Conservation (phyloP, 2,888 invertebrate genomes). For the Euzophera pinguis region DNA sequence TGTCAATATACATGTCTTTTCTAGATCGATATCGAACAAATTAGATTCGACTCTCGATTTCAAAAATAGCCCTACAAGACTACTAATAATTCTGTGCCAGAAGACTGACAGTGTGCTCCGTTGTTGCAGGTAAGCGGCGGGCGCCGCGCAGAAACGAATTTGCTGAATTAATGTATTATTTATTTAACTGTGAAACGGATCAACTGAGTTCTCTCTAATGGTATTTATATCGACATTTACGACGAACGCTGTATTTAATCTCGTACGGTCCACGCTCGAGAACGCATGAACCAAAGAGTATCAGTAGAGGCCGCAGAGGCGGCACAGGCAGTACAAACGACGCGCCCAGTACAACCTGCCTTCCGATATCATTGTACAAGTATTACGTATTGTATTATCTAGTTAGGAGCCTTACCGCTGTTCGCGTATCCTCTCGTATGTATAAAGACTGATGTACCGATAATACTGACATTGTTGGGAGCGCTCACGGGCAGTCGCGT, state of each 20-base stretch:
- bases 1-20: no score
- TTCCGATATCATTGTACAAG: slow-evolving; percentile 18
- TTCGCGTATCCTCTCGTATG: slow-evolving; percentile 2
- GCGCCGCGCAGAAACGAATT: background rate
- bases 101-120: background rate
- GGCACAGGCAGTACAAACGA: background rate
- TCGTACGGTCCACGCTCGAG: background rate
- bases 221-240: background rate
- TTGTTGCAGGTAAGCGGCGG: slow-evolving; percentile 5
- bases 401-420: slow-evolving; percentile 11
- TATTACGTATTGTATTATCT: slow-evolving; percentile 19
- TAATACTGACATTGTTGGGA: slow-evolving; percentile 13
- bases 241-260: background rate
- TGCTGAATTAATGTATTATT: slow-evolving; percentile 2
- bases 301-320: background rate
- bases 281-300: background rate
- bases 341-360: background rate
- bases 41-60: no score
- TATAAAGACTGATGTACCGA: slow-evolving; percentile 20
- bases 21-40: no score
- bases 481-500: background rate
- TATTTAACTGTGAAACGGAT: slow-evolving; percentile 1
- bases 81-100: no score
- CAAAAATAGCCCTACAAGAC: no score
- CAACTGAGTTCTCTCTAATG: background rate